Percentiles rank a stretch among this genome's conserved stretches.
phyloP scores from a whole-genome alignment of 2,888 invertebrate genomes.

The Geophilus truncorum region DNA sequence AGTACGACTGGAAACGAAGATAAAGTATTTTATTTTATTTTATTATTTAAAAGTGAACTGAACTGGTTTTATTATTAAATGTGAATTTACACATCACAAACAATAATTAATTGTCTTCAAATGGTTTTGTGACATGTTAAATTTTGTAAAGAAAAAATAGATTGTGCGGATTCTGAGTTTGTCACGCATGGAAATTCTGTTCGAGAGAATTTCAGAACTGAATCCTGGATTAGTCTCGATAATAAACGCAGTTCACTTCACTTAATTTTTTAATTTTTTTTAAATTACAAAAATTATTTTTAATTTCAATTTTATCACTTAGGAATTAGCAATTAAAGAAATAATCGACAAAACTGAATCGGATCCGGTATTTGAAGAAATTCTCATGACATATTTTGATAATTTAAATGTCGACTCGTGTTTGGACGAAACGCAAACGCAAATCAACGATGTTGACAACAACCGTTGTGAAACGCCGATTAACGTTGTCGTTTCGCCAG shows the following conservation, averaged over 20 bases:
- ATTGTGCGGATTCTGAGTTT: no score
- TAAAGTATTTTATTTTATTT: not conserved
- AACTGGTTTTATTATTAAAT: no score
- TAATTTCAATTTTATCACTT: not conserved
- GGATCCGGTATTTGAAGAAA: not conserved
- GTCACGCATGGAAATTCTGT: no score
- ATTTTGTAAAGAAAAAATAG: not conserved
- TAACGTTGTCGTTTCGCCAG: not conserved
- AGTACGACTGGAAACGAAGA: not conserved
- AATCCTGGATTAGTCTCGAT: no score
- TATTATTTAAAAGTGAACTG: no score
- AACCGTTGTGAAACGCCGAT: no score
- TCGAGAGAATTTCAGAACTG: no score
- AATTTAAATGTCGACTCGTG: not conserved
- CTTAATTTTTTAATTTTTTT: not conserved
- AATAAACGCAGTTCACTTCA: no score
- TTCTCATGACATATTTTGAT: not conserved
- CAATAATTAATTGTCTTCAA: no score
- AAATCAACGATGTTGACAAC: not conserved
- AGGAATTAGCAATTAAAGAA: not conserved
- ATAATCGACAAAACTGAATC: not conserved
- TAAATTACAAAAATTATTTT: not conserved
- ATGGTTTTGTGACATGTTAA: no score
- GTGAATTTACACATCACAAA: no score
- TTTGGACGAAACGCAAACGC: not conserved